Evolutionary conservation across 2,113 vertebrate genomes (phyloP), one percentile per base, ranked within the genome.

Genomic region (Pongo abelii): DNA sequence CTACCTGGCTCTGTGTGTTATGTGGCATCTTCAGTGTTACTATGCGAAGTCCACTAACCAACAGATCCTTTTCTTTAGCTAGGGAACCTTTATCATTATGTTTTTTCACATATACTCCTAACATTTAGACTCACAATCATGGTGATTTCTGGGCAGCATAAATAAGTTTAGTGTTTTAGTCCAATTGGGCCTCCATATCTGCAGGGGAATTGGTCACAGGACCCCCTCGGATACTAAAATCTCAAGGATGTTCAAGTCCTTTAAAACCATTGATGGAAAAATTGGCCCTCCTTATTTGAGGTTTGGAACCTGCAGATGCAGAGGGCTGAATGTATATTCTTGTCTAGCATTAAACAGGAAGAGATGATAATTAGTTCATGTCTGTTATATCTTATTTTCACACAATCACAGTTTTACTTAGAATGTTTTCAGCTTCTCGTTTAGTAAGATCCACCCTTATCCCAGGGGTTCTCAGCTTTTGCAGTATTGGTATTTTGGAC

Each of bases 1-100:
- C 2, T 0, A 27, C 0, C 70, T 61, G 57, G 70, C 30, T 52
- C 43, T 80, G 0, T 81, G 1, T 55, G 59, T 35, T 12, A 1
- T 1, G 1, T 95, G 79, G 18, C 18, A 81, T 43, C 40, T 67
- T 52, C 9, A 40, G 16, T 35, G n/a, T 89, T 14, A 14, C 50
- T 27, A 6, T 25, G 35, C 80, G 64, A 30, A 23, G 46, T 43
- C 30, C 32, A 3, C 8, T 50, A 61, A 25, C 38, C 30, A 8
- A 2, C 18, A 80, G 69, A 6, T 38, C 3, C 32, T 72, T 72
- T 55, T 30, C 32, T 55, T 80, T 55, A 38, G 8, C 77, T 30
- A 74, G 48, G n/a, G 32, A 91, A 40, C 23, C 27, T 94, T 61
- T 40, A 14, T 30, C 12, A 4, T 46, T 14, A 1, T n/a, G 16